A percentile compares a stretch with the other conserved stretches of the same genome.
phyloP scores from a whole-genome alignment of 2,113 vertebrate species.

The Pantherophis guttatus region DNA sequence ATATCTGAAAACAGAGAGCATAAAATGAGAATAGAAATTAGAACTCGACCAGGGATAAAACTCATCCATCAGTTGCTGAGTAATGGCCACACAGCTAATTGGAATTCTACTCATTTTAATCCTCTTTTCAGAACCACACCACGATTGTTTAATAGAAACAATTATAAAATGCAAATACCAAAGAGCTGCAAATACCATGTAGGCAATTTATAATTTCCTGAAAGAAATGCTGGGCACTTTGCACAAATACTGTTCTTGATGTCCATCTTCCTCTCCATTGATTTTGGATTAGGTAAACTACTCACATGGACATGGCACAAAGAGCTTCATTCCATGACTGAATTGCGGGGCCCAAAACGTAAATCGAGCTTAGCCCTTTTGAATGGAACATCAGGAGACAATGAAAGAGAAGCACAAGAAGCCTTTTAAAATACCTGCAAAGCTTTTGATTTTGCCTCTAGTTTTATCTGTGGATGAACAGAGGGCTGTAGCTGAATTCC shows the following conservation, averaged over 20 bases:
- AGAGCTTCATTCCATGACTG: neutral
- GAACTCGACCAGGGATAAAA: slow-evolving; percentile 1
- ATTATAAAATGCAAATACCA: slow-evolving; percentile 21
- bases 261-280: neutral
- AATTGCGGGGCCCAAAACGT: neutral
- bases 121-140: neutral
- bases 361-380: neutral
- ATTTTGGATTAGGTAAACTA: slow-evolving; percentile 4
- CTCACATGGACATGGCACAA: neutral
- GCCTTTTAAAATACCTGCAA: neutral
- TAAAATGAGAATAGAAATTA: slow-evolving; percentile 28
- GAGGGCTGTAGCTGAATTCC: neutral
- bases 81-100: slow-evolving; percentile 17
- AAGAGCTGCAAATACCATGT: slow-evolving; percentile 1
- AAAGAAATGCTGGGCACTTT: neutral
- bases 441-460: neutral
- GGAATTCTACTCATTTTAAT: slow-evolving; percentile 28
- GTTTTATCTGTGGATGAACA: neutral
- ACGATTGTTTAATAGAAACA: neutral
- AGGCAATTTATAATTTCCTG: neutral
- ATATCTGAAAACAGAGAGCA: slow-evolving; percentile 10
- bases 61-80: neutral
- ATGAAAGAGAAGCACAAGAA: neutral
- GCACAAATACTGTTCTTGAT: neutral
- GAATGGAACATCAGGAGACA: neutral